Conservation (phyloP, 2,888 invertebrate species). For the Ormyrus labotus region DNA sequence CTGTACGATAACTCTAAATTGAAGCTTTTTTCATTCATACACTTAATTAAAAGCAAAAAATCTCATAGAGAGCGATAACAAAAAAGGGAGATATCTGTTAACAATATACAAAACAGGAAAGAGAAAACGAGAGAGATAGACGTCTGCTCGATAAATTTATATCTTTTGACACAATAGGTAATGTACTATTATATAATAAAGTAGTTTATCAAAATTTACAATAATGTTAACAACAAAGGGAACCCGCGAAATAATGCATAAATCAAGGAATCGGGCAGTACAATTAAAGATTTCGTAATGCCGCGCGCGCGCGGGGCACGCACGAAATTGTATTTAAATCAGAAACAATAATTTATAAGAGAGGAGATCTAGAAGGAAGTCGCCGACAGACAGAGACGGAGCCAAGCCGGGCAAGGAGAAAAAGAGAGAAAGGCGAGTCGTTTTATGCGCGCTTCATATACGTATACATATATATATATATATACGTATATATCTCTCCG, state of each 20-base stretch:
- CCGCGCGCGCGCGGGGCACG: background rate
- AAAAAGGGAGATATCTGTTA: background rate
- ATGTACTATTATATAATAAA: background rate
- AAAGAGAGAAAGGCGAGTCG: slow-evolving; percentile 47
- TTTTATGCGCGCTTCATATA: slow-evolving; percentile 22
- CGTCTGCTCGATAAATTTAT: background rate
- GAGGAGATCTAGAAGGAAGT: background rate
- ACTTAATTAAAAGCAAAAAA: slow-evolving; percentile 15
- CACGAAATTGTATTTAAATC: slow-evolving; percentile 43
- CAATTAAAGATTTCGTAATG: background rate
- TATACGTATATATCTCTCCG: no score
- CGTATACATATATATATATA: background rate
- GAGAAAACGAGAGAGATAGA: slow-evolving; percentile 15
- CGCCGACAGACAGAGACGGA: background rate
- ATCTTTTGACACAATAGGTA: background rate
- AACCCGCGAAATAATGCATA: background rate
- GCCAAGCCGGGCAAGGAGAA: background rate
- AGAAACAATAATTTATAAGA: slow-evolving; percentile 28
- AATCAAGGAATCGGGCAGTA: background rate
- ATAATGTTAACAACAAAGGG: background rate
- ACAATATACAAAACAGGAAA: slow-evolving; percentile 43
- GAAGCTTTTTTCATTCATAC: slow-evolving; percentile 2
- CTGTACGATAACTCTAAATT: background rate
- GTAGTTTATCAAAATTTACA: background rate
- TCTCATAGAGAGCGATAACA: slow-evolving; percentile 13